These are phyloP conservation scores for Valencia hispanica DNA, from an alignment of 2,797 vertebrate genomes.

Conservation along the genomic window DNA sequence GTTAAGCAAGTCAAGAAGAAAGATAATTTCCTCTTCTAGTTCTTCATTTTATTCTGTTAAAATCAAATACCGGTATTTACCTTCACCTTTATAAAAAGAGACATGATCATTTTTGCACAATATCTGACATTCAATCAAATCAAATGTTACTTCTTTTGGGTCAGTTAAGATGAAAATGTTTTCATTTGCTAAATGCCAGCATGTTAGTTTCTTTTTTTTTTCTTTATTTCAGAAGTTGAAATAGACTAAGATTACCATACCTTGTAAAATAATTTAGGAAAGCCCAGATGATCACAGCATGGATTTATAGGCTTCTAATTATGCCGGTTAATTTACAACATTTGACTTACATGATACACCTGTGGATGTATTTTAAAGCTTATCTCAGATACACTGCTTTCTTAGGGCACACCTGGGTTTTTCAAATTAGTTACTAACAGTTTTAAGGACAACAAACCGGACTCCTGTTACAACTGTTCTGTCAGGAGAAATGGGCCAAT, in stretches of 20 bases:
- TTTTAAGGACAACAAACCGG: neutral
- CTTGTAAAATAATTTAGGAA: neutral
- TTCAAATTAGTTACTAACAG: neutral
- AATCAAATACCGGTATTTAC: neutral
- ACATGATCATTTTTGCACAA: neutral
- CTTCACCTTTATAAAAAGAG: too few species aligned
- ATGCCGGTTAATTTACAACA: neutral
- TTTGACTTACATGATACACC: neutral
- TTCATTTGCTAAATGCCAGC: too few species aligned
- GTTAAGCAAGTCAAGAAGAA: neutral
- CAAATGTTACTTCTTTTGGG: too few species aligned
- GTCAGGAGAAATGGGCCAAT: neutral
- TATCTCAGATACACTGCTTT: neutral
- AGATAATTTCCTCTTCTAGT: neutral
- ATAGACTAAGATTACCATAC: neutral
- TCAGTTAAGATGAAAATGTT: too few species aligned
- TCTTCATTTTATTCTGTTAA: neutral
- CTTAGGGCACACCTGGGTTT: neutral
- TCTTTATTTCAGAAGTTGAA: too few species aligned
- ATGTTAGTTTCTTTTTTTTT: too few species aligned
- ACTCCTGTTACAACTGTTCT: neutral
- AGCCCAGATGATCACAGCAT: neutral
- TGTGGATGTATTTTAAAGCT: neutral
- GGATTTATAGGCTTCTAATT: neutral
- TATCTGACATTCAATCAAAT: too few species aligned